A percentile compares a stretch with the other conserved stretches of the same genome.
Evolutionary conservation across 2,113 vertebrate species (phyloP).

Genomic region (Sinocyclocheilus anophthalmus): DNA sequence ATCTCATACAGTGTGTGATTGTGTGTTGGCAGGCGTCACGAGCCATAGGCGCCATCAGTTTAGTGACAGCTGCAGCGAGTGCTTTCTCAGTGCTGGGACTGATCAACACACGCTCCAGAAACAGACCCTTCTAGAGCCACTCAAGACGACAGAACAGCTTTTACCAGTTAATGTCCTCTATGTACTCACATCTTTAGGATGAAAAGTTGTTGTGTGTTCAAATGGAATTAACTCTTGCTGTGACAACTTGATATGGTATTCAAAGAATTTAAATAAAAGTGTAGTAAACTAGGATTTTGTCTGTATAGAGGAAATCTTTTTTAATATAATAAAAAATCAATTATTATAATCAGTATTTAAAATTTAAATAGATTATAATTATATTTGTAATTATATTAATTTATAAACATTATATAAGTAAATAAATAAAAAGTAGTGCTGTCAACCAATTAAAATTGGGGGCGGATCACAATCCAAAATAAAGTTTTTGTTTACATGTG

Average conservation of each 20-base stretch:
- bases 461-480: too few species aligned
- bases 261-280: not conserved
- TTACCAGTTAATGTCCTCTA: not conserved
- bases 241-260: not conserved
- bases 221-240: not conserved
- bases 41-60: constrained; percentile 81
- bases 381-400: too few species aligned
- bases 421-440: too few species aligned
- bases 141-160: not conserved
- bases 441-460: too few species aligned
- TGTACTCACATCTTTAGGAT: not conserved
- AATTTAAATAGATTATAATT: too few species aligned
- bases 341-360: too few species aligned
- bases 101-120: constrained; percentile 80
- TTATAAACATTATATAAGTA: too few species aligned
- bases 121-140: constrained; percentile 77
- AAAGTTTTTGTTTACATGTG: too few species aligned
- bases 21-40: constrained; percentile 79
- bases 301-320: not conserved
- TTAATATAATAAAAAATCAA: not conserved
- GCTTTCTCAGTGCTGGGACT: constrained; percentile 85
- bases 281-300: not conserved
- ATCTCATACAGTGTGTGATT: not conserved
- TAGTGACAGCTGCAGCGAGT: constrained; percentile 81
- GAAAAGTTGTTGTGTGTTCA: not conserved